A percentile compares a stretch with the other conserved stretches of the same genome.
Conservation (phyloP, 2,888 invertebrate species). For the Ornithoptera priamus region DNA sequence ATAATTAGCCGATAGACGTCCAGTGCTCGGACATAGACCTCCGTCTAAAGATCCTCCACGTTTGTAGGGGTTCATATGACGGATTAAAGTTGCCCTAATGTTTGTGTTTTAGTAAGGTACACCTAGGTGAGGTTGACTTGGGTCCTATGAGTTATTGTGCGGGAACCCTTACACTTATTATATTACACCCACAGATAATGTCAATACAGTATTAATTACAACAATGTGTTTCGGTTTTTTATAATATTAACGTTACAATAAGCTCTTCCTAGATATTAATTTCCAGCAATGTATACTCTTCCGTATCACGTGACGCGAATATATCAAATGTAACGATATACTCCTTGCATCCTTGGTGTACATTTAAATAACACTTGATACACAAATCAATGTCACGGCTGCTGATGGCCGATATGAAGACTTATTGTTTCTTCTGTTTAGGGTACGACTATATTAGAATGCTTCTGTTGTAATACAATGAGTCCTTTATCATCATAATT, state of each 20-base stretch:
- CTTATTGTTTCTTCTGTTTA: slow-evolving; percentile 13
- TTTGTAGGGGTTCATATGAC: too few species aligned
- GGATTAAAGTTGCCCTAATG: too few species aligned
- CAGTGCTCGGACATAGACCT: too few species aligned
- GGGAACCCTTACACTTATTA: too few species aligned
- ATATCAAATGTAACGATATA: slow-evolving; percentile 14
- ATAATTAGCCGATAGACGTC: too few species aligned
- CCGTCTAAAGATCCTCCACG: too few species aligned
- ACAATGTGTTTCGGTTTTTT: neutral
- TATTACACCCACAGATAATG: neutral
- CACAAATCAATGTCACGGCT: slow-evolving; percentile 29
- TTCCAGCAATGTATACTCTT: slow-evolving; percentile 14
- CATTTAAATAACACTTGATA: slow-evolving; percentile 24
- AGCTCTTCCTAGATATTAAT: slow-evolving; percentile 22
- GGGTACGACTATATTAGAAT: slow-evolving; percentile 11
- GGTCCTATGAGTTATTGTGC: too few species aligned
- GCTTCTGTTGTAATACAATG: slow-evolving; percentile 2
- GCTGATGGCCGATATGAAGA: slow-evolving; percentile 21
- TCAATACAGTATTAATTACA: neutral
- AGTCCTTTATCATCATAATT: slow-evolving; percentile 2
- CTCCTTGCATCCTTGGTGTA: slow-evolving; percentile 19
- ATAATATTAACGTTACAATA: neutral
- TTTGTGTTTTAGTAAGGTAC: too few species aligned
- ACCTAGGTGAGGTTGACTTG: too few species aligned
- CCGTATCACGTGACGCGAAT: slow-evolving; percentile 9